Conservation (phyloP, 1,140 invertebrate species). For the Helicorthomorpha holstii region DNA sequence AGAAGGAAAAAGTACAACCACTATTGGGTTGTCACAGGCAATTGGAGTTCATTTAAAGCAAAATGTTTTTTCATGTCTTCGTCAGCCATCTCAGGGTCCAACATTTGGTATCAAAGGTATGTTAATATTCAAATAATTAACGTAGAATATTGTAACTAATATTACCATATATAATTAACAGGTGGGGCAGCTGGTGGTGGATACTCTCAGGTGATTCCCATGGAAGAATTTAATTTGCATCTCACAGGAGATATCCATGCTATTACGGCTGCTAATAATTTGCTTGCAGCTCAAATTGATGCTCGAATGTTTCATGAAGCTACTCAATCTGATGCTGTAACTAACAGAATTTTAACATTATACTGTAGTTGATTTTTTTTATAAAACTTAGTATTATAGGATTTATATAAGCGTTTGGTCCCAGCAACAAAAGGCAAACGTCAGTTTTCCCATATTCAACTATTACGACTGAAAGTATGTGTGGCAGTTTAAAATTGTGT, state of each 20-base stretch:
- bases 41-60: slow-evolving; percentile 62
- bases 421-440: slow-evolving; percentile 49
- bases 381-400: too few relatives aligned
- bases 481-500: background rate
- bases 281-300: slow-evolving; percentile 63
- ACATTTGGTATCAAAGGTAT: slow-evolving; percentile 94
- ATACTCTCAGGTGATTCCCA: slow-evolving; percentile 89
- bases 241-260: slow-evolving; percentile 98
- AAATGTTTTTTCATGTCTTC: slow-evolving; percentile 84
- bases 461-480: slow-evolving; percentile 41
- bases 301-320: slow-evolving; percentile 90
- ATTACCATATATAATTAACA: slow-evolving; percentile 19
- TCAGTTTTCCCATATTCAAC: slow-evolving; percentile 62
- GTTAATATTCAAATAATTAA: slow-evolving; percentile 5
- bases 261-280: slow-evolving; percentile 91
- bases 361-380: slow-evolving; percentile 2
- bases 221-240: slow-evolving; percentile 99
- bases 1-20: slow-evolving; percentile 93
- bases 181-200: slow-evolving; percentile 88
- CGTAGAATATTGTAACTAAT: slow-evolving; percentile 1
- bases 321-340: slow-evolving; percentile 62
- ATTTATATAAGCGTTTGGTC: slow-evolving; percentile 70
- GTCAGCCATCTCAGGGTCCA: slow-evolving; percentile 97
- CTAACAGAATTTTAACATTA: background rate
- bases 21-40: slow-evolving; percentile 84